Base-by-base conservation (phyloP, 2,888 invertebrate species). In the Subacronicta megacephala region DNA sequence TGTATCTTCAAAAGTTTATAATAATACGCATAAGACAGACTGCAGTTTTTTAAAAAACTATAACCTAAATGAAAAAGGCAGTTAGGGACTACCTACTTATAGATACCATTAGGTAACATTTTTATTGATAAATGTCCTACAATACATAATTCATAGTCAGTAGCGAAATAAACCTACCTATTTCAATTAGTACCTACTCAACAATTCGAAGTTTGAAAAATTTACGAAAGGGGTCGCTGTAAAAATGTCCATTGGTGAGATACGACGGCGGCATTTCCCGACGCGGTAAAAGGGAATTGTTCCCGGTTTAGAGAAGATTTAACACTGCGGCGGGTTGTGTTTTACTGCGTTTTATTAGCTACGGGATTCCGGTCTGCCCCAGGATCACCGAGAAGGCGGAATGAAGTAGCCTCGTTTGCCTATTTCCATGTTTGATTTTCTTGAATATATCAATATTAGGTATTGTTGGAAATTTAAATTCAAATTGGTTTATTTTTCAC, bases 341-440 rank as follows among this genome's bases (percentile, higher is more conserved):
- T 77, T 75, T 67, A 79, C 70, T 62, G 67, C 68, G 70, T 75
- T 81, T 80, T 78, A 81, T 80, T 74, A 74, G 75, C 63, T 54
- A 45, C 47, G 46, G 65, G 53, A 56, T 51, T 59, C 52, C 59
- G 50, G 53, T 42, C 37, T 33, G 38, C 44, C 44, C 40, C 51
- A 45, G 55, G 58, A 60, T 61, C 40, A 57, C 26, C 18, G 37
- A 43, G 38, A 43, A 52, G 41, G 42, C 16, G 44, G 57, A 64
- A 54, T 58, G 23, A 74, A 56, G n/a, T n/a, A n/a, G 35, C 40
- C 17, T 62, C 45, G 31, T 74, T 74, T 54, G 47, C 16, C 23
- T 23, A 40, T 55, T 56, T 57, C 16, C 41, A 43, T 51, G 17
- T 62, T 60, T 75, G 54, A 62, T 59, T 69, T n/a, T 52, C 42